A percentile compares a stretch with the other conserved stretches of the same genome.
These are phyloP conservation scores for Mus caroli DNA, from an alignment of 2,797 vertebrate genomes.

Conservation along the genomic window DNA sequence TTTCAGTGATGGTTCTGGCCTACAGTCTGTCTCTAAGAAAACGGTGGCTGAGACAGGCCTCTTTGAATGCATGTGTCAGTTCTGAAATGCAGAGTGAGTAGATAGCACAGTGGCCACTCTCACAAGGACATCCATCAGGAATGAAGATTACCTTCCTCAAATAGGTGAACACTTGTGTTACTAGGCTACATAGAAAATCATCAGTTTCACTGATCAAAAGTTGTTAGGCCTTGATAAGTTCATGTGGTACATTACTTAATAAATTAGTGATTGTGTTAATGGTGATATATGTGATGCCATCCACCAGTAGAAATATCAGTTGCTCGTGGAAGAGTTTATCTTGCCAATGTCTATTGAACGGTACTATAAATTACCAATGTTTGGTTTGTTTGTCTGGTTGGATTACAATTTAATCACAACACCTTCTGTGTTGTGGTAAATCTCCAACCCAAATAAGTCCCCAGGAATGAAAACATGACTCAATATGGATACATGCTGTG, in stretches of 20 bases:
- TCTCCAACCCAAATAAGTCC: too few species aligned
- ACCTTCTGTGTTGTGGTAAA: background rate
- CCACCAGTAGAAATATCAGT: background rate
- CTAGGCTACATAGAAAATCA: background rate
- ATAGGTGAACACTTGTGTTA: background rate
- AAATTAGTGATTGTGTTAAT: background rate
- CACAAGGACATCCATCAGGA: background rate
- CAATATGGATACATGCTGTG: too few species aligned
- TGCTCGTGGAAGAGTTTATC: background rate
- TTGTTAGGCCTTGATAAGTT: background rate
- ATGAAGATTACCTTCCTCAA: background rate
- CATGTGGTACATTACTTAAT: background rate
- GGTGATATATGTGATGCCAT: background rate
- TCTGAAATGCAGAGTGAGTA: background rate
- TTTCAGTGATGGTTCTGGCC: background rate
- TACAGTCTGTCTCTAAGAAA: background rate
- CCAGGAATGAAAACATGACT: too few species aligned
- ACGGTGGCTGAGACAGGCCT: background rate
- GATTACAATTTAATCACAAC: constrained; percentile 86
- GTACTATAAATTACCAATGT: background rate
- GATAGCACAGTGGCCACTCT: background rate
- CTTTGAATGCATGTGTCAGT: background rate
- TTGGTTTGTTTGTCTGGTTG: constrained; percentile 91
- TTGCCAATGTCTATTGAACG: background rate
- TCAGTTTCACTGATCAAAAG: background rate